phyloP scores from a whole-genome alignment of 2,888 invertebrate genomes.

The Patella depressa region DNA sequence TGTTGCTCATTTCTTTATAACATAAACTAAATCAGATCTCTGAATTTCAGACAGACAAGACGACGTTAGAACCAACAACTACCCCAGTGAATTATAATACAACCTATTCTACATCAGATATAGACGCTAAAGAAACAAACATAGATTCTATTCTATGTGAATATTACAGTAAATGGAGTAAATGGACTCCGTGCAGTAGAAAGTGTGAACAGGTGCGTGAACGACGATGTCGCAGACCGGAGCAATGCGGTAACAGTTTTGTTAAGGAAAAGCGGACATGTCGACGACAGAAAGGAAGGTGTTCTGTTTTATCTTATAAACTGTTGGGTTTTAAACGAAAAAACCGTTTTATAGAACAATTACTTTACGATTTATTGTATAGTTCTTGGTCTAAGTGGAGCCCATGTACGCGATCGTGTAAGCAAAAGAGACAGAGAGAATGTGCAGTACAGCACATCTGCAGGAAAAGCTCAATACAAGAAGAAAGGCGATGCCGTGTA shows the following conservation, averaged over 20 bases:
- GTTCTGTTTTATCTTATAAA: conserved; percentile 44
- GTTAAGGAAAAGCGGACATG: conserved; percentile 65
- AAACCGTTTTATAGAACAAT: conserved; percentile 54
- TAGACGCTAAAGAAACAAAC: not conserved
- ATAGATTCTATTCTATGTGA: conserved; percentile 44
- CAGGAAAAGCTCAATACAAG: conserved; percentile 82
- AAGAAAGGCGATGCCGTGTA: conserved; percentile 88
- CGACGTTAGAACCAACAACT: not conserved
- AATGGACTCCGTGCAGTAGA: conserved; percentile 62
- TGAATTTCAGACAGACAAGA: not conserved
- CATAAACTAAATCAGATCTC: too few species aligned
- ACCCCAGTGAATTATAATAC: not conserved
- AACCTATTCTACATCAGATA: not conserved
- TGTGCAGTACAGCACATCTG: conserved; percentile 84
- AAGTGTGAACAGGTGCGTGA: conserved; percentile 67
- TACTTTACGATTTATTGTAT: conserved; percentile 68
- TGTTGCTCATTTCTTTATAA: too few species aligned
- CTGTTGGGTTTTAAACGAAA: conserved; percentile 45
- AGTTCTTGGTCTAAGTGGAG: conserved; percentile 86
- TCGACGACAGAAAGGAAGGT: conserved; percentile 39
- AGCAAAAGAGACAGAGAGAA: conserved; percentile 81
- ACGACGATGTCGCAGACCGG: conserved; percentile 53
- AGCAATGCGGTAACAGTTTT: conserved; percentile 60
- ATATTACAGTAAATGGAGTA: conserved; percentile 64
- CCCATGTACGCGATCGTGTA: conserved; percentile 83